Evolutionary conservation across 2,113 vertebrate genomes (phyloP).

Genomic region (Terrapene triunguis): DNA sequence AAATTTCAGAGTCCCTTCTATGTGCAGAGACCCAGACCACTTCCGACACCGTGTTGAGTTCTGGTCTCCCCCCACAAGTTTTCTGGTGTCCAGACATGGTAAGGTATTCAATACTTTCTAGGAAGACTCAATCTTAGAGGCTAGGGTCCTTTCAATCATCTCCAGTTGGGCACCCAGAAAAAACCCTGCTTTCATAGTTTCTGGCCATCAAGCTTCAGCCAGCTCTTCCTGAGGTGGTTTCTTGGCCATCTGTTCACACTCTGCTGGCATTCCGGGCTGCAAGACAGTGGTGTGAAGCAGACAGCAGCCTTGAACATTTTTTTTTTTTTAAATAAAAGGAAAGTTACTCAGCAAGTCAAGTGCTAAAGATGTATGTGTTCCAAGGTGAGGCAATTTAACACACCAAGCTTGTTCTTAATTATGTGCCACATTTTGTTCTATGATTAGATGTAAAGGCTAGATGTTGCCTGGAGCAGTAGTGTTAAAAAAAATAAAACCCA

Average conservation of each 20-base stretch:
- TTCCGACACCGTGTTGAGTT: too few species aligned
- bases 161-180: background rate
- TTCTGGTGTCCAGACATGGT: too few species aligned
- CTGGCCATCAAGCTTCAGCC: background rate
- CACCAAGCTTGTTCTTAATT: conserved; percentile 63
- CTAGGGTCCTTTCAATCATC: background rate
- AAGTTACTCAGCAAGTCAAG: conserved; percentile 33
- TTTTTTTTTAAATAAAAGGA: too few species aligned
- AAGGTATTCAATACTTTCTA: background rate
- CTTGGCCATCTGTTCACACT: too few species aligned
- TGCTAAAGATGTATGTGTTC: conserved; percentile 54
- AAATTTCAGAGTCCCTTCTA: background rate
- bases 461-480: conserved; percentile 2
- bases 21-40: background rate
- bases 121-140: too few species aligned
- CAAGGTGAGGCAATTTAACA: conserved; percentile 33
- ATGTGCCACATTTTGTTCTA: conserved; percentile 57
- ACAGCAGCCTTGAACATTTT: background rate
- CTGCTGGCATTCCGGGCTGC: too few species aligned
- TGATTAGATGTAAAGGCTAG: conserved; percentile 72
- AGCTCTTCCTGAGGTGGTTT: background rate
- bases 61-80: too few species aligned
- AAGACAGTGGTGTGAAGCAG: background rate
- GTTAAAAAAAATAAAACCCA: too few species aligned
- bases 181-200: background rate